Conservation (phyloP, 2,797 vertebrate genomes). For the Protosalanx chinensis region DNA sequence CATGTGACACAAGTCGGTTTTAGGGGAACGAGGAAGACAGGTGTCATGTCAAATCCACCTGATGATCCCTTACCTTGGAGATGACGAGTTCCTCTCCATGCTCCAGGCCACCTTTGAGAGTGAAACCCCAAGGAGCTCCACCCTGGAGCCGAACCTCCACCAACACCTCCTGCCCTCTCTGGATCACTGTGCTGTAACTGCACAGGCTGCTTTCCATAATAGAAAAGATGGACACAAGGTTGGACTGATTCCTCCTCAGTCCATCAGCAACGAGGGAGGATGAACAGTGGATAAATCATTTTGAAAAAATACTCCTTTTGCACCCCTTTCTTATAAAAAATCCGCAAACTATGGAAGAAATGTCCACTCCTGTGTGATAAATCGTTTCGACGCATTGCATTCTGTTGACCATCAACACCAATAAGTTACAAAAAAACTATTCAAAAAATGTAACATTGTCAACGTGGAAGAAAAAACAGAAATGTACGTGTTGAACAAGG, state of each 20-base stretch:
- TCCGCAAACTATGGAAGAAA: slow-evolving; percentile 17
- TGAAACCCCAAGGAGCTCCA: slow-evolving; percentile 95
- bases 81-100: slow-evolving; percentile 86
- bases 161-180: slow-evolving; percentile 71
- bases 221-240: slow-evolving; percentile 7
- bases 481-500: not conserved
- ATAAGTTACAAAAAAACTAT: slow-evolving; percentile 3
- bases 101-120: slow-evolving; percentile 89
- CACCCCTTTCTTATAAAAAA: slow-evolving; percentile 16
- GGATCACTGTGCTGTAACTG: slow-evolving; percentile 41
- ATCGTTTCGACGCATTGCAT: slow-evolving; percentile 43
- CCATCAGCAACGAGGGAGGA: slow-evolving; percentile 9
- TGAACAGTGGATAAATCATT: slow-evolving; percentile 11
- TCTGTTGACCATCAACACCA: not conserved
- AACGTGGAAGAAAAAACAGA: slow-evolving; percentile 21
- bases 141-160: slow-evolving; percentile 84
- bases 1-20: too few species aligned
- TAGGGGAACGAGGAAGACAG: not conserved
- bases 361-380: slow-evolving; percentile 22
- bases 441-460: not conserved
- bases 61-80: slow-evolving; percentile 82
- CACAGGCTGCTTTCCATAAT: slow-evolving; percentile 46
- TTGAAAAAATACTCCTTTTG: slow-evolving; percentile 11
- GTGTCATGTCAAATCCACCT: not conserved
- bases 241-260: slow-evolving; percentile 20